phyloP scores from a whole-genome alignment of 2,797 vertebrate species.

The Pitangus sulphuratus region DNA sequence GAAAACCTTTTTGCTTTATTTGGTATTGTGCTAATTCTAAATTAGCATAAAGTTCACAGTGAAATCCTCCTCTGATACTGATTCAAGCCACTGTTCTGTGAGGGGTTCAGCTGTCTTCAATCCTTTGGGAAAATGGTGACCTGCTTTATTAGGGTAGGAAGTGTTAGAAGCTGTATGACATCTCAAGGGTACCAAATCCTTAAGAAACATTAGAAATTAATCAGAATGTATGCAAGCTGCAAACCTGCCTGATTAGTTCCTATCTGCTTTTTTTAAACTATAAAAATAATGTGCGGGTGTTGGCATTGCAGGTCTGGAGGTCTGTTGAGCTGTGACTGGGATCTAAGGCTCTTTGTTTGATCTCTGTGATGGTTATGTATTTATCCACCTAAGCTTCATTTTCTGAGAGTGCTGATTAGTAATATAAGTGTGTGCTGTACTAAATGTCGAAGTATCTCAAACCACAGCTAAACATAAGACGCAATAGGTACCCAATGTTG shows the following conservation, averaged over 20 bases:
- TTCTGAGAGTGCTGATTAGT: not conserved
- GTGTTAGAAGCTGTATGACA: not conserved
- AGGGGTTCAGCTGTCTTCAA: not conserved
- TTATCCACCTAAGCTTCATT: not conserved
- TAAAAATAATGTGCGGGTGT: not conserved
- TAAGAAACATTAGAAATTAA: not conserved
- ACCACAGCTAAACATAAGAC: not conserved
- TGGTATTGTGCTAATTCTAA: not conserved
- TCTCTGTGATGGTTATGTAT: rapidly evolving
- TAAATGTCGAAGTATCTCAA: not conserved
- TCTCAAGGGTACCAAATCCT: not conserved
- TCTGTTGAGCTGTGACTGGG: rapidly evolving
- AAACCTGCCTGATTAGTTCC: not conserved
- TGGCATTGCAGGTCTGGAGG: not conserved
- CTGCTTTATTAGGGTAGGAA: not conserved
- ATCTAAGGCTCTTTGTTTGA: not conserved
- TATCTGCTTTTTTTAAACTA: not conserved
- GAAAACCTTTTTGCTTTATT: not conserved
- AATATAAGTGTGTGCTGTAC: not conserved
- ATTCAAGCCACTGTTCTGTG: not conserved
- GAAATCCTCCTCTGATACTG: not conserved
- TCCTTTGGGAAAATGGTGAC: not conserved
- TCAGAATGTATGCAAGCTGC: not conserved
- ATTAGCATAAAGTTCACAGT: not conserved
- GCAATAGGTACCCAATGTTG: not conserved